Evolutionary conservation across 2,113 vertebrate species (phyloP).

Genomic region (Miniopterus natalensis): DNA sequence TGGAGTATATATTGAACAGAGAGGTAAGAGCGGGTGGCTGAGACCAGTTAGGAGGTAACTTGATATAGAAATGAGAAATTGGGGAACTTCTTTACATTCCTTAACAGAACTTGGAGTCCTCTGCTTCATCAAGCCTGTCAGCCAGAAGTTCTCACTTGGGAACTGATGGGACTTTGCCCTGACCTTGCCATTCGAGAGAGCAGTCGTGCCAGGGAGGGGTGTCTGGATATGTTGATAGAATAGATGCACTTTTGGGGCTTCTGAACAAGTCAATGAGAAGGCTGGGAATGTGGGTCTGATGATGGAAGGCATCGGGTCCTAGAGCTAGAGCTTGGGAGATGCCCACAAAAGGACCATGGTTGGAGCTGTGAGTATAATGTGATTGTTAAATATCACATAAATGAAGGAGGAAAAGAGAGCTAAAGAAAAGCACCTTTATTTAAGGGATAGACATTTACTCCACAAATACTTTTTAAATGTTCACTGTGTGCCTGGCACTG

Average conservation of each 20-base stretch:
- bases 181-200: neutral
- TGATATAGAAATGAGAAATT: neutral
- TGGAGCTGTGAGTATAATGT: neutral
- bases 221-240: neutral
- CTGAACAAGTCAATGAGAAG: neutral
- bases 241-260: neutral
- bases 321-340: neutral
- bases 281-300: neutral
- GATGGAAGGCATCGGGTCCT: neutral
- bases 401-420: slow-evolving; percentile 11
- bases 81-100: neutral
- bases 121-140: slow-evolving; percentile 19
- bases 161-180: neutral
- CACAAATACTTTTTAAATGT: neutral
- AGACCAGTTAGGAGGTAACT: neutral
- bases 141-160: neutral
- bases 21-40: neutral
- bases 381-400: neutral
- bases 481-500: neutral
- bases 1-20: neutral
- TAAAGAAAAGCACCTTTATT: neutral
- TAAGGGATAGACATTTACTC: neutral
- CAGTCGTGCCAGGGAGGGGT: neutral
- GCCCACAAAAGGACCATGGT: neutral
- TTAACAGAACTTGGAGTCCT: neutral